Conservation (phyloP, 2,888 invertebrate genomes). For the Cylloceria caligata region DNA sequence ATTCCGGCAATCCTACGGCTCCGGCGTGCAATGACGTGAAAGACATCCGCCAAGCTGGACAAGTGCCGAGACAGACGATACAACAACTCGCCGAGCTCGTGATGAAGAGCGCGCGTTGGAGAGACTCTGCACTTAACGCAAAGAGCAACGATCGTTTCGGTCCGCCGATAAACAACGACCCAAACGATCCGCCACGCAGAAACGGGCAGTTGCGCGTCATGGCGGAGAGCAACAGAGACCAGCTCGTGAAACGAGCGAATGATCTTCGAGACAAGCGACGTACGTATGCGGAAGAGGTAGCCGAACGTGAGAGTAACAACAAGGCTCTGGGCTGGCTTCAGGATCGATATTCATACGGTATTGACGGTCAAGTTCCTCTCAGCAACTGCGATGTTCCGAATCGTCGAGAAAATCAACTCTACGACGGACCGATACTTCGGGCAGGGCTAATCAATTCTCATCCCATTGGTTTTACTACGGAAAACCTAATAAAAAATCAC, state of each 20-base stretch:
- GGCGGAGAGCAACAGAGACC: background rate
- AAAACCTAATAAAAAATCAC: constrained; percentile 47
- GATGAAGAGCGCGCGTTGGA: constrained; percentile 83
- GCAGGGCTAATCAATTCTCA: constrained; percentile 36
- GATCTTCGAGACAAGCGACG: constrained; percentile 17
- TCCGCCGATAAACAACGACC: constrained; percentile 3
- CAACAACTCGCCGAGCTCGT: constrained; percentile 81
- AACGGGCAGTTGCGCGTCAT: constrained; percentile 19
- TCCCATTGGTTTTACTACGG: constrained; percentile 73
- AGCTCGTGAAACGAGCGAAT: background rate
- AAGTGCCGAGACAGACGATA: constrained; percentile 79
- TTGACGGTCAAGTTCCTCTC: constrained; percentile 5
- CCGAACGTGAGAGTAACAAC: constrained; percentile 64
- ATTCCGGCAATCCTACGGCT: background rate
- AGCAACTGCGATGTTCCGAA: constrained; percentile 39
- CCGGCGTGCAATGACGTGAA: constrained; percentile 6
- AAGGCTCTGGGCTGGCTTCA: constrained; percentile 78
- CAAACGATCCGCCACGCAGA: constrained; percentile 28
- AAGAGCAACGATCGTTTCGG: constrained; percentile 54
- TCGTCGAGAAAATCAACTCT: background rate
- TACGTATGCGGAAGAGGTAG: constrained; percentile 57
- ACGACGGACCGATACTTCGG: constrained; percentile 22
- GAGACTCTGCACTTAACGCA: constrained; percentile 68
- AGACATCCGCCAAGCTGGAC: constrained; percentile 2
- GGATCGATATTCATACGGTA: constrained; percentile 75